These are phyloP conservation scores for Gavia stellata DNA, from an alignment of 2,113 vertebrate genomes.

Conservation along the genomic window DNA sequence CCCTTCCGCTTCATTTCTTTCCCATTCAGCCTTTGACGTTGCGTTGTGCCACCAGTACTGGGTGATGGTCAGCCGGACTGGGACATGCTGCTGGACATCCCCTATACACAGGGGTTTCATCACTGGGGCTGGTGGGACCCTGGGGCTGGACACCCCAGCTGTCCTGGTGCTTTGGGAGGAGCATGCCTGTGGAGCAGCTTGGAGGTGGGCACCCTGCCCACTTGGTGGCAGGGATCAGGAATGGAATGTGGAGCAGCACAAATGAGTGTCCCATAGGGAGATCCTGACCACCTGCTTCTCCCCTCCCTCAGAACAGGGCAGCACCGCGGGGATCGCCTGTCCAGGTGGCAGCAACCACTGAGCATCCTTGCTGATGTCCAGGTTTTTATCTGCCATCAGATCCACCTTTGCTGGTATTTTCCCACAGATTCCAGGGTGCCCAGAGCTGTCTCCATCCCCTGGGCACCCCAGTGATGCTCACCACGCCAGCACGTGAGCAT, in stretches of 20 bases:
- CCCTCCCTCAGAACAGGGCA: neutral
- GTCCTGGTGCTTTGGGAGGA: neutral
- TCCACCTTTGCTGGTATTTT: neutral
- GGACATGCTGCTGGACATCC: neutral
- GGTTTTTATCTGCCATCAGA: neutral
- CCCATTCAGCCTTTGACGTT: neutral
- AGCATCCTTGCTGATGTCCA: neutral
- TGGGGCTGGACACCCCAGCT: neutral
- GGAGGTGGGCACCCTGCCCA: neutral
- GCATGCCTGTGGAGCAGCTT: neutral
- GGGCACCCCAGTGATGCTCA: neutral
- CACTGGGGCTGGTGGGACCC: neutral
- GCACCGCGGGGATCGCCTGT: neutral
- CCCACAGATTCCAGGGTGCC: neutral
- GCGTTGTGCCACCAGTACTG: neutral
- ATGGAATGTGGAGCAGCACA: neutral
- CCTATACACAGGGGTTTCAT: neutral
- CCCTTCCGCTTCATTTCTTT: neutral
- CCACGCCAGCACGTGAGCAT: accelerated
- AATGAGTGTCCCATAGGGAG: neutral
- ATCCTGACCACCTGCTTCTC: neutral
- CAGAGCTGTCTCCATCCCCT: neutral
- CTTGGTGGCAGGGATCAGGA: neutral
- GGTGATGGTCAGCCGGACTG: neutral
- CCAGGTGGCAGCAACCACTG: neutral